Conservation (phyloP, 2,113 vertebrate species). For the Pavo muticus region DNA sequence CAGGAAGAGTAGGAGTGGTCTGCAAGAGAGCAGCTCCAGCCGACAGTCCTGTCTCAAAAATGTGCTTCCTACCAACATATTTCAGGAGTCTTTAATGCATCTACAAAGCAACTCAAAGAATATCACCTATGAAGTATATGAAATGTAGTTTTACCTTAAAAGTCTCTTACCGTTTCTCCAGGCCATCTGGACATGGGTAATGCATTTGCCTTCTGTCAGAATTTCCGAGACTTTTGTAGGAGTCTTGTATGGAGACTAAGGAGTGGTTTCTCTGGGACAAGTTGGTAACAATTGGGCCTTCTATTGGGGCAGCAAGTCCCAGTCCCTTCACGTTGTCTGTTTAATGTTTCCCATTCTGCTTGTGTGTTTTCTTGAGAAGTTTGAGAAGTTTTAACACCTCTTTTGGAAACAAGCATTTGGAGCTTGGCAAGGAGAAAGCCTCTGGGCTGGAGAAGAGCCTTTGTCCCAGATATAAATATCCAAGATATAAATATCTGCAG, state of each 20-base stretch:
- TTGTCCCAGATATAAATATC: slow-evolving; percentile 49
- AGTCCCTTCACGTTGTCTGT: neutral
- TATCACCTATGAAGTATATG: neutral
- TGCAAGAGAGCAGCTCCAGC: neutral
- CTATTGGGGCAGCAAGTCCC: neutral
- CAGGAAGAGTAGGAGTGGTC: neutral
- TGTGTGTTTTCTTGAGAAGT: neutral
- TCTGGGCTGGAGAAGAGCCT: slow-evolving; percentile 37
- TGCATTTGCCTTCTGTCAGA: neutral
- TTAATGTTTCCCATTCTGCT: neutral
- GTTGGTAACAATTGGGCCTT: neutral
- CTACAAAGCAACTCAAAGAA: neutral
- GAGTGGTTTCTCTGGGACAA: neutral
- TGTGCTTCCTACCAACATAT: neutral
- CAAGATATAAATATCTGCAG: slow-evolving; percentile 39
- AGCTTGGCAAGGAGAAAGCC: slow-evolving; percentile 11
- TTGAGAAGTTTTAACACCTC: slow-evolving; percentile 4
- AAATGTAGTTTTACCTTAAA: neutral
- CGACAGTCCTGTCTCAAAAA: neutral
- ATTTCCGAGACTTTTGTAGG: neutral
- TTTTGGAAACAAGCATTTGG: neutral
- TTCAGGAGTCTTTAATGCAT: neutral
- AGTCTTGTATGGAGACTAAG: neutral
- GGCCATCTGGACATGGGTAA: neutral
- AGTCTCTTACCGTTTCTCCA: neutral